Conservation (phyloP, 2,797 vertebrate genomes). For the Champsocephalus esox region DNA sequence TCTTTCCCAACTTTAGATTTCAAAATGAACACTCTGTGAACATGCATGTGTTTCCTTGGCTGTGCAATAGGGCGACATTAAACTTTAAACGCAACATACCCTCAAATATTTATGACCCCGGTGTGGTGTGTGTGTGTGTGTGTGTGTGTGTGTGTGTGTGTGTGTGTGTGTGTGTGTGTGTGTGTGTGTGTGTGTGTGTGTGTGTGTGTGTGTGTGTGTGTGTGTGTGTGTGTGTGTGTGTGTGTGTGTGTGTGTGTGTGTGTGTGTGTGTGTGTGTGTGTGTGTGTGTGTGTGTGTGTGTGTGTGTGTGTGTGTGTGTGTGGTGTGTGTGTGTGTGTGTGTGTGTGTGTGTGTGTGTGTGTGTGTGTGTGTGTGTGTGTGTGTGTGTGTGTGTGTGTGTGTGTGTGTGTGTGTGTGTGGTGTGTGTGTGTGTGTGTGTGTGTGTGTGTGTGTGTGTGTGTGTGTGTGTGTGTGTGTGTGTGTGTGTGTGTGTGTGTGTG, state of each 20-base stretch:
- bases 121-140: slow-evolving; percentile 57
- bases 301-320: slow-evolving; percentile 6
- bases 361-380: slow-evolving; percentile 15
- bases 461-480: slow-evolving; percentile 13
- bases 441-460: slow-evolving; percentile 8
- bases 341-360: slow-evolving; percentile 14
- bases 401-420: slow-evolving; percentile 14
- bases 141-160: slow-evolving; percentile 13
- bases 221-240: slow-evolving; percentile 5
- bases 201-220: slow-evolving; percentile 13
- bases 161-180: slow-evolving; percentile 13
- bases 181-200: slow-evolving; percentile 14
- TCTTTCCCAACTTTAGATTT: not conserved
- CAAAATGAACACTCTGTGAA: not conserved
- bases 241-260: slow-evolving; percentile 19
- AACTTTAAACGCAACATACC: slow-evolving; percentile 68
- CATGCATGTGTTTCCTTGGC: slow-evolving; percentile 47
- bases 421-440: not conserved
- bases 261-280: slow-evolving; percentile 1
- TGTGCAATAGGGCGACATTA: slow-evolving; percentile 55
- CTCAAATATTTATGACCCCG: slow-evolving; percentile 76
- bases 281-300: slow-evolving; percentile 16
- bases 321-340: slow-evolving; percentile 3
- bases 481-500: slow-evolving; percentile 16
- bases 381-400: slow-evolving; percentile 7